phyloP scores from a whole-genome alignment of 2,797 vertebrate species.

The Lagorchestes hirsutus region DNA sequence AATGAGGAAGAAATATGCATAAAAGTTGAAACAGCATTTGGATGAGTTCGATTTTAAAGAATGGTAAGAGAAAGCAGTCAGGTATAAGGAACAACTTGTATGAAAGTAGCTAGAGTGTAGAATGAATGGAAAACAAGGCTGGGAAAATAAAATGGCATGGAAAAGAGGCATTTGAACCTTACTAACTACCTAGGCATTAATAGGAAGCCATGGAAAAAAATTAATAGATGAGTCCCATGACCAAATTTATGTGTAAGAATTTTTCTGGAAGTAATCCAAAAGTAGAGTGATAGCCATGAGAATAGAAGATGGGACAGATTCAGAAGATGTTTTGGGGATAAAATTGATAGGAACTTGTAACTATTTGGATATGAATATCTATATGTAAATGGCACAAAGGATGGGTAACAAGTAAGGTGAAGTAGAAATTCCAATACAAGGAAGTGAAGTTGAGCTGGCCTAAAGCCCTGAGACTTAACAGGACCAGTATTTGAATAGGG shows the following conservation, averaged over 20 bases:
- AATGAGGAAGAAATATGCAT: not conserved
- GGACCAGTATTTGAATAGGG: not conserved
- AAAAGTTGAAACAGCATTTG: not conserved
- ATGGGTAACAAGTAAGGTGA: too few relatives aligned
- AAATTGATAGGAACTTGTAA: not conserved
- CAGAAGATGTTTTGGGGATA: not conserved
- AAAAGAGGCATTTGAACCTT: not conserved
- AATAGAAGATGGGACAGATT: not conserved
- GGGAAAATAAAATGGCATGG: not conserved
- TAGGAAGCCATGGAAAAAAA: not conserved
- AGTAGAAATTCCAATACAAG: not conserved
- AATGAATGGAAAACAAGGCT: not conserved
- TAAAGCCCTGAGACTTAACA: not conserved
- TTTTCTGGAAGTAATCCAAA: not conserved
- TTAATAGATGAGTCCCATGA: not conserved
- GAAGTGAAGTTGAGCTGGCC: not conserved
- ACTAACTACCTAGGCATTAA: not conserved
- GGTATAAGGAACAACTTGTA: not conserved
- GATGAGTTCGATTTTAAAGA: not conserved
- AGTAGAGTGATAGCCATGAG: not conserved
- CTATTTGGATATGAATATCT: not conserved
- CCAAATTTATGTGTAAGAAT: not conserved
- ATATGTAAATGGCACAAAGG: too few relatives aligned
- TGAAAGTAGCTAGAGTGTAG: not conserved
- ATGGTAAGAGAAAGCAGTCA: not conserved